Conservation (phyloP, 2,888 invertebrate genomes). For the Nemotelus pantherinus region DNA sequence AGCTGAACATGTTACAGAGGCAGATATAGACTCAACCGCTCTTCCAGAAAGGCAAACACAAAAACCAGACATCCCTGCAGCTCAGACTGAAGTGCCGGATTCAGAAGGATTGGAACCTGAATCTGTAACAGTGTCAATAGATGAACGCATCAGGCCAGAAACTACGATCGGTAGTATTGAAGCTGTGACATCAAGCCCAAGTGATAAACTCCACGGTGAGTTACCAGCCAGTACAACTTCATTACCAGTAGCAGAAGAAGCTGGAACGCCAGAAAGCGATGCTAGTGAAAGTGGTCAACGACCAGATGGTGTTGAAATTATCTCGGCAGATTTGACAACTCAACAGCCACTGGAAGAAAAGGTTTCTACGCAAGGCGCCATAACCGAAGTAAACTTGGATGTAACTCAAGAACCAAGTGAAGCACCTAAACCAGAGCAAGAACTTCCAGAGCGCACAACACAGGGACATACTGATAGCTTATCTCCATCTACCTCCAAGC, state of each 20-base stretch:
- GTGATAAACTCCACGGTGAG: constrained; percentile 11
- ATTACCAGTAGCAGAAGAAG: constrained; percentile 42
- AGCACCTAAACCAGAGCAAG: not conserved
- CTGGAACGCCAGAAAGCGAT: constrained; percentile 27
- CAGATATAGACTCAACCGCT: constrained; percentile 47
- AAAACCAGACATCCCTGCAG: not conserved
- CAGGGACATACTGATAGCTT: too few species aligned
- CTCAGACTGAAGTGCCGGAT: not conserved
- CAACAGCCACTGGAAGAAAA: not conserved
- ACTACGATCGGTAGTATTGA: not conserved
- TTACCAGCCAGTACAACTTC: constrained; percentile 47
- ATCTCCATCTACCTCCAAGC: not conserved
- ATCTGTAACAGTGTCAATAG: not conserved
- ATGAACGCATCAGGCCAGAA: constrained; percentile 45
- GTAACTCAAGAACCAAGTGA: not conserved
- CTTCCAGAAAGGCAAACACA: constrained; percentile 21
- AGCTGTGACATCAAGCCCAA: not conserved
- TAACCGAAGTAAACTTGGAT: not conserved
- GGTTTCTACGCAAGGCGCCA: constrained; percentile 5
- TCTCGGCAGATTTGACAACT: constrained; percentile 6
- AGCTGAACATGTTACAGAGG: constrained; percentile 46
- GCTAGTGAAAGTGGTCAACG: not conserved
- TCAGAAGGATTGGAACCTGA: not conserved
- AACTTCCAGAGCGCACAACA: too few species aligned
- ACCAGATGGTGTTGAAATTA: not conserved